Base-by-base conservation (phyloP, 2,113 vertebrate genomes). In the Brevimyrus niger region DNA sequence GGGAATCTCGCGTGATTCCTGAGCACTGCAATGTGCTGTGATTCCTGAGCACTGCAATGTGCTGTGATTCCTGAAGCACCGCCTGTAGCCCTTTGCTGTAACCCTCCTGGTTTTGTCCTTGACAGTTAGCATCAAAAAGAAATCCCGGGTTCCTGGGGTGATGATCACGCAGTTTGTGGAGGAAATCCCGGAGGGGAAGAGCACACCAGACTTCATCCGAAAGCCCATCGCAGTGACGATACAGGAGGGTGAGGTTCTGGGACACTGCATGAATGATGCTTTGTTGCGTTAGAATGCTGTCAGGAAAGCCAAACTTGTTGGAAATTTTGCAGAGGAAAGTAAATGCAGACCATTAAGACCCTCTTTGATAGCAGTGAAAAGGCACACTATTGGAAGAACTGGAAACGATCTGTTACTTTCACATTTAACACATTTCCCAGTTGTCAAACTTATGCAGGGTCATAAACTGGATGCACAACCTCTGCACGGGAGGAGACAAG, bases 91-190 rank as follows among this genome's bases (percentile, higher is more conserved):
- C 7, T 47, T 65, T 65, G n/a, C 47, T 21, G 35, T 92, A 3
- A 61, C 10, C 31, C 15, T 15, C 85, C 88, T 83, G 90, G 8
- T 91, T 89, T 88, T 53, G n/a, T 27, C 44, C 44, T 48, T 35
- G 10, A 31, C 82, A 95, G 95, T 88, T 47, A 51, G 48, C n/a
- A 92, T 94, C 53, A 93, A 92, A 23, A 96, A 92, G 94, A 96
- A 93, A 94, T 96, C 97, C 21, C 91, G 94, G 51, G 38, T 94
- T 87, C 95, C 96, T 0, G 97, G 97, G 17, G 97, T 98, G 89
- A 89, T 93, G 3, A 92, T 97, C 90, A 95, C 92, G 3, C 96
- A 97, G 89, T 95, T 94, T 91, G 92, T 94, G 73, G 92, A 94
- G 1, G 87, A 94, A 4, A 47, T 98, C 42, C 97, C 97, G 0